These are phyloP conservation scores for Cryptus viduatorius DNA, from an alignment of 2,888 invertebrate genomes.

Conservation along the genomic window DNA sequence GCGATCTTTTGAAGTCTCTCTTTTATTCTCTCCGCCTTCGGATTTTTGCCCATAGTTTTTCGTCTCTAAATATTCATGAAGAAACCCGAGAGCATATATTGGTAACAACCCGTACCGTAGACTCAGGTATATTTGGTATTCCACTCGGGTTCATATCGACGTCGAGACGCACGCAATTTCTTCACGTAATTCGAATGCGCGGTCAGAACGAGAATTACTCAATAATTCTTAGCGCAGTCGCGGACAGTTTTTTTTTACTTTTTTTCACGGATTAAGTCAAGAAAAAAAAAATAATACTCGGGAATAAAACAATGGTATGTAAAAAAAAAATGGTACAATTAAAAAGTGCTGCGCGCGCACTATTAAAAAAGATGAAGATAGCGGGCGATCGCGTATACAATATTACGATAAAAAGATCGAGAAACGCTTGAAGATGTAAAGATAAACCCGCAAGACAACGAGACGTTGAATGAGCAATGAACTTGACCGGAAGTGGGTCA, in stretches of 20 bases:
- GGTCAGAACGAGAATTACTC: constrained; percentile 26
- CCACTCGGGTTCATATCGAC: constrained; percentile 28
- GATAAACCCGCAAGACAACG: constrained; percentile 60
- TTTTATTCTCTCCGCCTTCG: constrained; percentile 30
- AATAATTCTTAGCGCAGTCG: neutral
- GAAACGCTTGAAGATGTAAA: constrained; percentile 36
- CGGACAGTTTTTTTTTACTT: neutral
- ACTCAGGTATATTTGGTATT: constrained; percentile 22
- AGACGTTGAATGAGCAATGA: constrained; percentile 81
- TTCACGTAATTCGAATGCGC: constrained; percentile 19
- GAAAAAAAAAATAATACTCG: too few species aligned
- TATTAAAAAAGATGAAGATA: constrained; percentile 4
- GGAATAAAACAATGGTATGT: too few species aligned
- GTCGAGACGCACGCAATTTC: constrained; percentile 28
- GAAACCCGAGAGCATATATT: neutral
- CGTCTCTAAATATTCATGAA: constrained; percentile 43
- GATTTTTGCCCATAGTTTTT: constrained; percentile 33
- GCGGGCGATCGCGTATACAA: neutral
- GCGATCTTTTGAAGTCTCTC: constrained; percentile 40
- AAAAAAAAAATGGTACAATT: too few species aligned
- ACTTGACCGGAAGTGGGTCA: constrained; percentile 84
- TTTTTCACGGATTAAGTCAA: neutral
- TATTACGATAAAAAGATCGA: constrained; percentile 20
- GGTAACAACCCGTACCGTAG: constrained; percentile 5
- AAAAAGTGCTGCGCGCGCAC: neutral